Base-by-base conservation (phyloP, 1,140 invertebrate genomes). In the Onthophagus taurus region DNA sequence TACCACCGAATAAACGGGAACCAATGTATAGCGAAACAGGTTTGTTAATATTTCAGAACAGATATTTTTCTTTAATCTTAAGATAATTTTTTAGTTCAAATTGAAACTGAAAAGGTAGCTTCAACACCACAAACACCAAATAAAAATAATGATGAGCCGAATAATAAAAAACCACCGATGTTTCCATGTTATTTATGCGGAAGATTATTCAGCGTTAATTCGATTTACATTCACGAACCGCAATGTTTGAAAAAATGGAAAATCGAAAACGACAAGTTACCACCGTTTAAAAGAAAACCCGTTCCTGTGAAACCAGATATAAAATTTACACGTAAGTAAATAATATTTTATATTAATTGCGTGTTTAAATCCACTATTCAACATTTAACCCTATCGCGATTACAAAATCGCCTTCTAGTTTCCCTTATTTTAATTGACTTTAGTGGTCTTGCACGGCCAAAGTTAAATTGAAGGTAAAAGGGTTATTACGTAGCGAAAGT, bases 231-330 rank as follows among this genome's bases (percentile, higher is more conserved):
- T 43, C 85, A 88, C 63, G 80, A 85, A 55, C 81, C 82, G 1
- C 79, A 86, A 51, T 88, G 85, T 57, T 54, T 87, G 19, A 75
- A 80, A 55, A 85, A 83, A 58, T 85, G 84, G 81, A 68, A 76
- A 19, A 57, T 65, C 30, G 78, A 84, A 57, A 84, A 85, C 54
- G 64, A 74, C 5, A 75, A 77, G 55, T 59, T 84, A 33, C 78
- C 80, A 5, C 63, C 68, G 26, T 59, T 68, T 43, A 70, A 75
- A 42, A 65, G 77, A 29, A 60, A 77, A 48, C 69, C 72, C 0
- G 67, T 72, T 34, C 82, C 82, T 0, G 53, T 68, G 35, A 81
- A 78, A 60, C 80, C 81, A 2, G 75, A 80, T 26, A 63, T 74
- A 34, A 61, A 74, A 47, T 66, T 70, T 42, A 66, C 58, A 49